These are phyloP conservation scores for Oncorhynchus kisutch DNA, from an alignment of 2,113 vertebrate genomes.

Conservation along the genomic window DNA sequence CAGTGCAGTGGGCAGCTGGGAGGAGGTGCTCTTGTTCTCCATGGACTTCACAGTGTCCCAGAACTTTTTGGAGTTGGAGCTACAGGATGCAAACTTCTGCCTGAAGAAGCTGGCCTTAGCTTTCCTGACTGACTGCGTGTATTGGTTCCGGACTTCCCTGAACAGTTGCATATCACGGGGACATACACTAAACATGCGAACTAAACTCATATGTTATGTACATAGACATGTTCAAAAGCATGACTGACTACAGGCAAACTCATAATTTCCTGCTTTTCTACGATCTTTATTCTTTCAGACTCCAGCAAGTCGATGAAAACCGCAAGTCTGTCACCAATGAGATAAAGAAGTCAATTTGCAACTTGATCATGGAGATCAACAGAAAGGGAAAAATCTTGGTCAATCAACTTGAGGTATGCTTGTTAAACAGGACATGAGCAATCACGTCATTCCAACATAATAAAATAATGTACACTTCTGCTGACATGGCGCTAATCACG, in stretches of 20 bases:
- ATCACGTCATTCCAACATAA: neutral
- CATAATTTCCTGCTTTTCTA: neutral
- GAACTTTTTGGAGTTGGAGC: too few species aligned
- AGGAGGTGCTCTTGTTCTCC: too few species aligned
- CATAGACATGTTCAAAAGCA: too few species aligned
- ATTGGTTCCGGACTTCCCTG: too few species aligned
- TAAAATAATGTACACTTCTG: neutral
- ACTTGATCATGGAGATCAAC: slow-evolving; percentile 97
- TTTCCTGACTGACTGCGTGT: too few species aligned
- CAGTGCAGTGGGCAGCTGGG: too few species aligned
- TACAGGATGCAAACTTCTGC: too few species aligned
- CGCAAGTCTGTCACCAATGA: slow-evolving; percentile 94
- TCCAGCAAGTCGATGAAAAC: slow-evolving; percentile 95
- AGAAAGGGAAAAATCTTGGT: slow-evolving; percentile 94
- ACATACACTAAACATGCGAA: too few species aligned
- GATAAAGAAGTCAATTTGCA: slow-evolving; percentile 97
- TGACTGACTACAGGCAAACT: neutral
- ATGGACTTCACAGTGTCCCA: too few species aligned
- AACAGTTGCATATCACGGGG: too few species aligned
- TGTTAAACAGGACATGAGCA: neutral
- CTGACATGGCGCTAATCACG: neutral
- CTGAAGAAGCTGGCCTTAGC: too few species aligned
- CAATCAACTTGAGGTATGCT: slow-evolving; percentile 87
- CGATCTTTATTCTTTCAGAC: slow-evolving; percentile 66
- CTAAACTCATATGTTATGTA: too few species aligned